A percentile compares a stretch with the other conserved stretches of the same genome.
These are phyloP conservation scores for Cervus canadensis DNA, from an alignment of 2,113 vertebrate genomes.

Conservation along the genomic window DNA sequence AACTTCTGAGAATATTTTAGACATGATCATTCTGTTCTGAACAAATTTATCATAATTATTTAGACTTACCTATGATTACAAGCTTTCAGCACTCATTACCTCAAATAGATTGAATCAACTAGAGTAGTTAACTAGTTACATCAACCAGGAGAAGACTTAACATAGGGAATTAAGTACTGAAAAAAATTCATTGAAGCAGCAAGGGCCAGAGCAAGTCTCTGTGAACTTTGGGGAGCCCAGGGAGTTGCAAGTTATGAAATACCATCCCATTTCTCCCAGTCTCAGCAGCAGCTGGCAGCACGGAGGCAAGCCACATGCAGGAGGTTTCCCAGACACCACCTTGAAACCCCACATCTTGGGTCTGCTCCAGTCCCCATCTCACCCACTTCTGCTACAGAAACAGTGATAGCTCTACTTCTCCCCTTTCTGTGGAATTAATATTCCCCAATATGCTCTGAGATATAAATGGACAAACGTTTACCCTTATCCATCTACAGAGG, in stretches of 20 bases:
- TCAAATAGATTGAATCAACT: neutral
- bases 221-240: neutral
- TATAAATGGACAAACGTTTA: neutral
- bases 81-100: neutral
- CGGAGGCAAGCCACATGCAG: too few relatives aligned
- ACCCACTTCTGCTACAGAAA: neutral
- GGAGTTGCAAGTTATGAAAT: neutral
- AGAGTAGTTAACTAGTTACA: neutral
- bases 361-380: neutral
- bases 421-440: neutral
- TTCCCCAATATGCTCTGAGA: neutral
- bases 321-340: neutral
- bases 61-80: neutral
- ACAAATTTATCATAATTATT: neutral
- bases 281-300: neutral
- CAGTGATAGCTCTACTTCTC: neutral
- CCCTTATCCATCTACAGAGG: neutral
- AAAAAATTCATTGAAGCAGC: neutral
- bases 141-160: neutral
- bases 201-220: neutral
- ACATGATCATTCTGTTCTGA: neutral
- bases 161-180: neutral
- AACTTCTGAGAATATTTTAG: neutral
- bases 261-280: neutral
- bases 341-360: neutral